Percentiles rank a stretch among this genome's conserved stretches.
phyloP scores from a whole-genome alignment of 2,797 vertebrate genomes.

The Leucoraja ocellata region DNA sequence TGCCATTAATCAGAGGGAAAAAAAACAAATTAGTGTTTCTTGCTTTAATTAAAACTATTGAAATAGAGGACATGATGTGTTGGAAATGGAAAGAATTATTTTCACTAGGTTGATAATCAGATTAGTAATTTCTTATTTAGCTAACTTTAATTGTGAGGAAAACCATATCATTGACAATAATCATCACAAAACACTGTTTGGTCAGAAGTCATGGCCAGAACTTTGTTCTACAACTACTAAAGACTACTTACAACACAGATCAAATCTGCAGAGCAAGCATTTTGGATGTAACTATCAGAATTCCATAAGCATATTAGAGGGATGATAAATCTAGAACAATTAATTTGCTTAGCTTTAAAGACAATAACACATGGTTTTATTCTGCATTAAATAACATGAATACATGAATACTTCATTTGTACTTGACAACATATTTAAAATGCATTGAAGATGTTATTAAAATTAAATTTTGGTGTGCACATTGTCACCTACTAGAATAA shows the following conservation, averaged over 20 bases:
- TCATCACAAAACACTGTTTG: neutral
- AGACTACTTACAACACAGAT: neutral
- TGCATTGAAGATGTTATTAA: neutral
- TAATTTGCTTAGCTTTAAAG: neutral
- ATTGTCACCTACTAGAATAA: neutral
- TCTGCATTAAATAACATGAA: constrained; percentile 5
- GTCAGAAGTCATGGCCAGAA: neutral
- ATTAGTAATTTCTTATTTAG: neutral
- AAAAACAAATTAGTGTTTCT: neutral
- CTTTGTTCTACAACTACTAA: neutral
- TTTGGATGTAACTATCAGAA: neutral
- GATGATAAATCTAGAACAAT: neutral
- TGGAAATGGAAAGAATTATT: constrained; percentile 10
- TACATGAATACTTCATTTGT: neutral
- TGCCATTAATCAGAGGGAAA: neutral
- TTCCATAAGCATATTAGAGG: neutral
- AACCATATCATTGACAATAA: neutral
- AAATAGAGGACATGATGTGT: neutral
- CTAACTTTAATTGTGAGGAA: neutral
- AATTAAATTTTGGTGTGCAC: neutral
- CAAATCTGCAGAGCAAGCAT: neutral
- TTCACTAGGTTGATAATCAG: neutral
- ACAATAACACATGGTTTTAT: neutral
- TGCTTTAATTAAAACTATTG: neutral
- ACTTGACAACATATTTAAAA: neutral